Evolutionary conservation across 2,888 invertebrate genomes (phyloP).

Genomic region (Megaustenia siamemsis): DNA sequence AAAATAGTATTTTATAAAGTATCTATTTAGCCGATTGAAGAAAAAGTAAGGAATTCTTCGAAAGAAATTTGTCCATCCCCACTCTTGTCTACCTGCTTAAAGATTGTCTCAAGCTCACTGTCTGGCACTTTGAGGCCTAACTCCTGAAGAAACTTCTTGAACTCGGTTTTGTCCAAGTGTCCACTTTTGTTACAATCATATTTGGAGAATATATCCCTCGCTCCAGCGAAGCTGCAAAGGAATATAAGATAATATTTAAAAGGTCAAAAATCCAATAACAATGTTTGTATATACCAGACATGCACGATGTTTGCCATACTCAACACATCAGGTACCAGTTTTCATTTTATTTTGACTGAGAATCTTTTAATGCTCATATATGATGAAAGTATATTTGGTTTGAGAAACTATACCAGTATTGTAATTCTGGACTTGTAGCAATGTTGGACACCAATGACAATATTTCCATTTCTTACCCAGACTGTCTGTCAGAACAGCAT

Average conservation of each 20-base stretch:
- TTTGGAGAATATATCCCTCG: slow-evolving; percentile 25
- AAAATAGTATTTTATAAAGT: neutral
- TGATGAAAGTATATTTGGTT: no score
- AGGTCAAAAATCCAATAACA: no score
- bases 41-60: slow-evolving; percentile 12
- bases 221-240: slow-evolving; percentile 17
- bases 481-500: no score
- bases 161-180: slow-evolving; percentile 43
- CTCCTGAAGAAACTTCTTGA: slow-evolving; percentile 16
- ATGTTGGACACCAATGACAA: no score
- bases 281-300: no score
- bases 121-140: slow-evolving; percentile 33
- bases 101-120: slow-evolving; percentile 38
- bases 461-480: no score
- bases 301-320: no score
- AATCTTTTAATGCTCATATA: no score
- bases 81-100: slow-evolving; percentile 19
- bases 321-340: no score
- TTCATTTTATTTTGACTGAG: no score
- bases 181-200: slow-evolving; percentile 45
- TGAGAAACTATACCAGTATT: no score
- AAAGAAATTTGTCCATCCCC: slow-evolving; percentile 36
- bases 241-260: neutral
- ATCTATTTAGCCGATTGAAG: neutral
- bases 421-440: no score